Evolutionary conservation across 2,113 vertebrate species (phyloP).

Genomic region (Micronycteris hirsuta): DNA sequence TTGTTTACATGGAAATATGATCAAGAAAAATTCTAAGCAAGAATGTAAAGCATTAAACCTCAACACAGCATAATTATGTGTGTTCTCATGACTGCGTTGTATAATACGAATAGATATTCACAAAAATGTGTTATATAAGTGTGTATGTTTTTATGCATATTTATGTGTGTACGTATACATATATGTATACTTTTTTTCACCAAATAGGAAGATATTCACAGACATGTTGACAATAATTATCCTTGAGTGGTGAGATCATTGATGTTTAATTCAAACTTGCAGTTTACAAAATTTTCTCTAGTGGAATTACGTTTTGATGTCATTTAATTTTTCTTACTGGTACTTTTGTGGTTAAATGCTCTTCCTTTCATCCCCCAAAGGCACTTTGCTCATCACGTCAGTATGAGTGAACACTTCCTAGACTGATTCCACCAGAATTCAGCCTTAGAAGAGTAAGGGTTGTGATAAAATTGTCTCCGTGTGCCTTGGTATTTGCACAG

Average conservation of each 20-base stretch:
- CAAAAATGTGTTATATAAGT: background rate
- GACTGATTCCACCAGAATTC: background rate
- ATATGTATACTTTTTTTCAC: background rate
- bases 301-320: background rate
- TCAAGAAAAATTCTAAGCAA: background rate
- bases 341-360: background rate
- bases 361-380: background rate
- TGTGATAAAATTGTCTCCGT: background rate
- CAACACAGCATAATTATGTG: background rate
- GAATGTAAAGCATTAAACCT: background rate
- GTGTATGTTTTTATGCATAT: background rate
- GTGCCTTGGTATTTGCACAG: background rate
- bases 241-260: background rate
- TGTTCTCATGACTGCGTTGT: background rate
- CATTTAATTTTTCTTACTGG: background rate
- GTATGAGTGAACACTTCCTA: background rate
- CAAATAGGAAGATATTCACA: background rate
- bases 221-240: background rate
- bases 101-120: background rate
- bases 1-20: background rate
- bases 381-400: background rate
- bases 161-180: background rate
- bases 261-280: background rate
- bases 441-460: background rate
- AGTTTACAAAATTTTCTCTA: background rate